phyloP scores from a whole-genome alignment of 1,140 invertebrate species.

The Dendrolimus punctatus region DNA sequence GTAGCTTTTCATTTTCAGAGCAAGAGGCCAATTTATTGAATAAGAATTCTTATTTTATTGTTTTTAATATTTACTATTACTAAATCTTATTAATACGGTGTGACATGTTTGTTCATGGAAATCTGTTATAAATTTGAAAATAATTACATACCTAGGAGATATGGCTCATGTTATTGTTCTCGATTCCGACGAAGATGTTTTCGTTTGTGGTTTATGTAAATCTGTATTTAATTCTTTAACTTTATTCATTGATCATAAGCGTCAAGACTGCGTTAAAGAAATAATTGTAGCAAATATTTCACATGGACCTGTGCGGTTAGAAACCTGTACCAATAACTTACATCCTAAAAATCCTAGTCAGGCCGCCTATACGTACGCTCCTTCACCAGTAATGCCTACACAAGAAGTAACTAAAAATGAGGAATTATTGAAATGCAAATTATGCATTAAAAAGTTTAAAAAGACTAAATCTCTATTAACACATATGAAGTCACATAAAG shows the following conservation, averaged over 20 bases:
- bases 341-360: too few relatives aligned
- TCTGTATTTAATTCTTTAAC: slow-evolving; percentile 70
- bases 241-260: slow-evolving; percentile 74
- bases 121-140: not conserved
- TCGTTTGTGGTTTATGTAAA: slow-evolving; percentile 77
- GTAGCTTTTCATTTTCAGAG: too few relatives aligned
- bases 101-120: too few relatives aligned
- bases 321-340: too few relatives aligned
- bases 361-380: too few relatives aligned
- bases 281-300: not conserved
- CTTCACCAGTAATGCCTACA: not conserved
- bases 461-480: slow-evolving; percentile 22
- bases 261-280: slow-evolving; percentile 17
- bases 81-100: too few relatives aligned
- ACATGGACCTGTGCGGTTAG: too few relatives aligned
- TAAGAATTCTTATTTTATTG: too few relatives aligned
- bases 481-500: slow-evolving; percentile 31
- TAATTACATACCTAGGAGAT: not conserved
- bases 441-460: slow-evolving; percentile 30
- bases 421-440: not conserved
- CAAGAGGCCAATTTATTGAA: too few relatives aligned
- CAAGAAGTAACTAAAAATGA: not conserved
- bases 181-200: slow-evolving; percentile 68
- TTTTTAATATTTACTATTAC: too few relatives aligned
- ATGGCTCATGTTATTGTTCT: slow-evolving; percentile 25